These are phyloP conservation scores for Brachionus rubens DNA, from an alignment of 1,140 invertebrate species.

Conservation along the genomic window DNA sequence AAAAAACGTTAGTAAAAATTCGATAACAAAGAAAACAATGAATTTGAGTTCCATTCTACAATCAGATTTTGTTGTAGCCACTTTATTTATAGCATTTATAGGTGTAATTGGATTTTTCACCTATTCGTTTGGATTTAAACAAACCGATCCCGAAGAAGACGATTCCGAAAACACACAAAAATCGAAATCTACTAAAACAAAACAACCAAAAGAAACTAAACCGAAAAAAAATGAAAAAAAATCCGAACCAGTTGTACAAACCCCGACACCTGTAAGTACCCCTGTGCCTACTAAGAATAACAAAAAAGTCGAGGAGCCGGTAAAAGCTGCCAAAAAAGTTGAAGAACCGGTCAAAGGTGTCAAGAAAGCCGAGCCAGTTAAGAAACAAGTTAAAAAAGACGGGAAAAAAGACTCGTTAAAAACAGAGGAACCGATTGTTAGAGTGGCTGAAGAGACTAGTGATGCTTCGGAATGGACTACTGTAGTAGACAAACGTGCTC, in stretches of 20 bases:
- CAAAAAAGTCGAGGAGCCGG: not conserved
- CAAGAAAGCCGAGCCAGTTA: not conserved
- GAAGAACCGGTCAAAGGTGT: not conserved
- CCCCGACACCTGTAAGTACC: too few species aligned
- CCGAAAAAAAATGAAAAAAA: conserved; percentile 1
- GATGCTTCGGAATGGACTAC: conserved; percentile 27
- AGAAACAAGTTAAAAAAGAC: conserved; percentile 9
- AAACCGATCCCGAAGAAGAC: not conserved
- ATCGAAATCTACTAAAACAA: not conserved
- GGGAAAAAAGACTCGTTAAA: not conserved
- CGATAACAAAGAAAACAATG: not conserved
- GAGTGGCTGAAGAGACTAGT: not conserved
- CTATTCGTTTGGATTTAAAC: not conserved
- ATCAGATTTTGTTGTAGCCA: conserved; percentile 18
- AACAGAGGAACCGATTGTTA: too few species aligned
- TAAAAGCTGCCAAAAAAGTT: not conserved
- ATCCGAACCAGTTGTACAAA: too few species aligned
- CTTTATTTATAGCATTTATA: not conserved
- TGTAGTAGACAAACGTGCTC: conserved; percentile 13
- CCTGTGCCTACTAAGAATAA: not conserved
- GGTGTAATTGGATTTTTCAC: not conserved
- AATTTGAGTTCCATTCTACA: not conserved
- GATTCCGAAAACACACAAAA: not conserved
- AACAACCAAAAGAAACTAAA: conserved; percentile 2
- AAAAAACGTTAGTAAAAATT: too few species aligned